These are phyloP conservation scores for Agriopis aurantiaria DNA, from an alignment of 2,888 invertebrate species.

Conservation along the genomic window DNA sequence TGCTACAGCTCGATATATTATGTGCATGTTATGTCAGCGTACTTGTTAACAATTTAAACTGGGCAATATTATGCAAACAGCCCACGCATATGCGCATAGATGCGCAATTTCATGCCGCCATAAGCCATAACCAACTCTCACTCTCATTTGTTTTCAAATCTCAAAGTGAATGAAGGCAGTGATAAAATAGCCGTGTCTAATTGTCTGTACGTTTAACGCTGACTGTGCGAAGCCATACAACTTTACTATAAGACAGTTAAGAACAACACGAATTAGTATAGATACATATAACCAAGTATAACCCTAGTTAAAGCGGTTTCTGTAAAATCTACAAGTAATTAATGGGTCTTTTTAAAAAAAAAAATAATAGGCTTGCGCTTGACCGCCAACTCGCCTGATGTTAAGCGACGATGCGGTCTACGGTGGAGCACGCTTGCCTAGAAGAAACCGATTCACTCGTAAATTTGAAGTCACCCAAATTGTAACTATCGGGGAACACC, in stretches of 20 bases:
- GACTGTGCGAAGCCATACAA: slow-evolving; percentile 8
- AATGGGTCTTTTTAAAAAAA: no score
- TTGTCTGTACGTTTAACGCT: slow-evolving; percentile 56
- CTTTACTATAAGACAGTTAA: background rate
- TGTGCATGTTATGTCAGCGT: slow-evolving; percentile 9
- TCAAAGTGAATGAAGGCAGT: slow-evolving; percentile 48
- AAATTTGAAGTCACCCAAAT: no score
- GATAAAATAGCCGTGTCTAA: slow-evolving; percentile 44
- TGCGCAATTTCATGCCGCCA: slow-evolving; percentile 24
- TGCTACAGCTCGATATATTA: background rate
- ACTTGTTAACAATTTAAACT: slow-evolving; percentile 7
- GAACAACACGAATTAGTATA: no score
- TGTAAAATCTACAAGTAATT: slow-evolving; percentile 43
- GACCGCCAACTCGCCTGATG: no score
- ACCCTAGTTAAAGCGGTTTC: no score
- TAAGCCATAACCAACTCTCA: slow-evolving; percentile 23
- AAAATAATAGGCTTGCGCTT: no score
- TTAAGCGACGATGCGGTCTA: no score
- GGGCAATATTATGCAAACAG: slow-evolving; percentile 17
- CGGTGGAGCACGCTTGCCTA: no score
- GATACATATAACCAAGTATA: no score
- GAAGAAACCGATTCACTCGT: no score
- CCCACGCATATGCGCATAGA: slow-evolving; percentile 9
- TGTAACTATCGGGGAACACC: no score
- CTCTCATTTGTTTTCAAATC: slow-evolving; percentile 23